Base-by-base conservation (phyloP, 2,113 vertebrate genomes). In the Ibidorhyncha struthersii region DNA sequence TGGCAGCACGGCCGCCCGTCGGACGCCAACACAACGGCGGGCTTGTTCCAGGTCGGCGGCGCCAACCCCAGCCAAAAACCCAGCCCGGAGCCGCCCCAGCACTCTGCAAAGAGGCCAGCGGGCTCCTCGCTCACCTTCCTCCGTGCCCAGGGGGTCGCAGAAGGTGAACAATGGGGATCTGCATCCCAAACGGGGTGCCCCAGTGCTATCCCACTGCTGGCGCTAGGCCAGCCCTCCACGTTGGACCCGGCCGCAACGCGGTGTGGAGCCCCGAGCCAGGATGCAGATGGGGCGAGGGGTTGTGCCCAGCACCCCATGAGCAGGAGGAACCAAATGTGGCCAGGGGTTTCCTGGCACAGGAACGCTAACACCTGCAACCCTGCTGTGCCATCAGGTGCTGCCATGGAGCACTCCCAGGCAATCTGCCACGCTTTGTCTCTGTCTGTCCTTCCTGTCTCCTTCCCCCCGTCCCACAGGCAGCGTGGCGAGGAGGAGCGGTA, bases 221-320 rank as follows among this genome's bases (percentile, higher is more conserved):
- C 32, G 15, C 67, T 47, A 53, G 32, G 43, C 43, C 71, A 63
- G 63, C 40, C 32, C 27, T 21, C 63, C 1, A 2, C 23, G 10
- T 73, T 10, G 32, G 29, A 9, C 23, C 15, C 0, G 0, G 22
- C 20, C 13, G 7, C 43, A 25, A 1, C 0, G 1, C 1, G 0
- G 22, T 9, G 40, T 6, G 8, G 49, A 81, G 82, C 50, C 50
- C 49, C 1, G 1, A 14, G 36, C n/a, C 0, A 2, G 58, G 59
- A 23, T 38, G 63, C 1, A 3, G 40, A 38, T 47, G 82, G 82
- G 36, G 26, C 0, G 4, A 36, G 29, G n/a, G 32, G n/a, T 6
- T 43, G 50, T 63, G 56, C n/a, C 66, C 79, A 56, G 77, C 10
- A 1, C 50, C 14, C n/a, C 5, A 2, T 18, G 27, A 77, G 34